A percentile compares a stretch with the other conserved stretches of the same genome.
phyloP scores from a whole-genome alignment of 2,113 vertebrate genomes.

The Trichomycterus rosablanca region DNA sequence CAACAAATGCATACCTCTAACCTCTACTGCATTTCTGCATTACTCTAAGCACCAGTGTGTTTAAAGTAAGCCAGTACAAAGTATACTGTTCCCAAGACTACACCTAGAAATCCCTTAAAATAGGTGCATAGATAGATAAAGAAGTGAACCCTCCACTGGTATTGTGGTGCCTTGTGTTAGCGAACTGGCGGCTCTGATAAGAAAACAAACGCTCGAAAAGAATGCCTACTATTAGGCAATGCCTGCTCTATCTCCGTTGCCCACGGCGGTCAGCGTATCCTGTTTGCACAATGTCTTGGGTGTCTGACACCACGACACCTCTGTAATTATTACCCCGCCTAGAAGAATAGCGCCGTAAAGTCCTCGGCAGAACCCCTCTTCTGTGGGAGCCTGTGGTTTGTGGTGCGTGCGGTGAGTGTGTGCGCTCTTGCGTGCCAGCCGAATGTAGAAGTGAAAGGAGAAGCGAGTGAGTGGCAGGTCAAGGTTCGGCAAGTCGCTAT shows the following conservation, averaged over 20 bases:
- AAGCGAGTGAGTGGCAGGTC: slow-evolving; percentile 45
- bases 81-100: no score
- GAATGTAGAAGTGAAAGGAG: slow-evolving; percentile 48
- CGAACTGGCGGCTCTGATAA: slow-evolving; percentile 18
- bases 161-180: no score
- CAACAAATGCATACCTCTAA: no score
- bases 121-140: no score
- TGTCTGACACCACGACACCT: slow-evolving; percentile 35
- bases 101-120: no score
- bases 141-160: no score
- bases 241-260: slow-evolving; percentile 15
- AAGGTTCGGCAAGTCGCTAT: slow-evolving; percentile 37
- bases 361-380: slow-evolving; percentile 19
- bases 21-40: no score
- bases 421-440: no score
- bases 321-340: slow-evolving; percentile 31
- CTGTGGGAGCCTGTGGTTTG: slow-evolving; percentile 35
- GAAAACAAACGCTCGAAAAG: slow-evolving; percentile 30
- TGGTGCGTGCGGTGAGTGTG: slow-evolving; percentile 13
- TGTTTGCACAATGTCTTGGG: slow-evolving; percentile 38
- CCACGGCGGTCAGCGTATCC: slow-evolving; percentile 10
- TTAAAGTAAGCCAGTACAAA: no score
- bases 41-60: no score
- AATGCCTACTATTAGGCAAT: background rate
- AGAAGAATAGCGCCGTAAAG: slow-evolving; percentile 27